phyloP scores from a whole-genome alignment of 2,113 vertebrate genomes.

The Chunga burmeisteri region DNA sequence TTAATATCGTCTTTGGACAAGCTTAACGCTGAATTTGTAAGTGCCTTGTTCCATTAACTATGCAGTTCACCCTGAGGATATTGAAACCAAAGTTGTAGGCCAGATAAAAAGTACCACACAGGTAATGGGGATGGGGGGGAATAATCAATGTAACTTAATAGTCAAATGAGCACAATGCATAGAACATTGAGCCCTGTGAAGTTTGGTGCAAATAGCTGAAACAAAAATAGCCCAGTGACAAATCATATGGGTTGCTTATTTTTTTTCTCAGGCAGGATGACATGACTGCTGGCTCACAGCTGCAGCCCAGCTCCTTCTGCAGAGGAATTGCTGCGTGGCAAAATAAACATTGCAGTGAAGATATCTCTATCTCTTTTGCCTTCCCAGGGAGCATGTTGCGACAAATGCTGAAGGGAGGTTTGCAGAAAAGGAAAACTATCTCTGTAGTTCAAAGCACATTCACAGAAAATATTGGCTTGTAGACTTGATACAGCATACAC shows the following conservation, averaged over 20 bases:
- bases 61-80: background rate
- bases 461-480: background rate
- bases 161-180: background rate
- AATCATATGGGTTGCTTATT: background rate
- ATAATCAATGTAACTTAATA: background rate
- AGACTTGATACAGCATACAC: rapidly evolving
- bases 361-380: background rate
- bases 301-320: background rate
- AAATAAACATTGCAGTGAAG: background rate
- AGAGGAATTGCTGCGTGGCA: background rate
- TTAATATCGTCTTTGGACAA: background rate
- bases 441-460: background rate
- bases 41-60: background rate
- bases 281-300: background rate
- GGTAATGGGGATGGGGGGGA: background rate
- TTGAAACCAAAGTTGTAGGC: background rate
- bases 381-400: background rate
- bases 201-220: background rate
- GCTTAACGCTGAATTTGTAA: background rate
- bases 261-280: background rate
- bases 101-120: background rate
- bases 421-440: background rate
- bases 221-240: background rate
- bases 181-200: background rate
- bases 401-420: background rate